Evolutionary conservation across 2,113 vertebrate genomes (phyloP), one percentile per base, ranked within the genome.

Genomic region (Microtus oregoni): DNA sequence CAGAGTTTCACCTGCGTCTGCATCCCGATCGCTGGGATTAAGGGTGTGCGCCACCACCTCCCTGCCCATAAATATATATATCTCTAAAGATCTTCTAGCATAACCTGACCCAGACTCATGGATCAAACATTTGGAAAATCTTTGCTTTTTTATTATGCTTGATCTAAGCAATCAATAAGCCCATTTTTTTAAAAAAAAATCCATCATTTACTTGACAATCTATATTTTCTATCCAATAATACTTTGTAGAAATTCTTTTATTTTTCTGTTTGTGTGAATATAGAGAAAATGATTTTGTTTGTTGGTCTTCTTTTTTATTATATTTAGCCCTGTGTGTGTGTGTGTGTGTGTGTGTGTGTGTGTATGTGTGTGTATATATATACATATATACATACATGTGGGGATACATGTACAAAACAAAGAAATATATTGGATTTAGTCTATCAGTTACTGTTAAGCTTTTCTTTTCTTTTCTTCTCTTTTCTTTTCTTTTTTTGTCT

Each of bases 1-100:
- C 58, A 20, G 58, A 58, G 19, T 17, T 58, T 14, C 6, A 0
- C 58, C 19, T 58, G 19, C 6, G 0, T 58, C 19, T 58, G 58
- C 58, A 4, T 20, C 58, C 14, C 1, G 1, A 58, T 20, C 1
- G 6, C 5, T 58, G 6, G 19, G 19, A 7, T 58, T 58, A 20
- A 58, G 14, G 19, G 19, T 58, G 19, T 58, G 55, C 0, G 1
- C 58, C 58, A 20, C 58, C 5, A 58, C 19, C 58, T 20, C 19
- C 58, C 5, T 20, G 19, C 58, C 58, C 19, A 58, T 44, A 68
- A 68, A 55, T 15, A 92, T 5, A 61, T 7, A 52, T 63, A 3
- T 63, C 44, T 50, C 77, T 78, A 77, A 91, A 89, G 3, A 78
- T 2, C 7, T 68, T 50, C 30, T 55, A 95, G 0, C 19, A 61